Evolutionary conservation across 2,888 invertebrate species (phyloP).

Genomic region (Synergus japonicus): DNA sequence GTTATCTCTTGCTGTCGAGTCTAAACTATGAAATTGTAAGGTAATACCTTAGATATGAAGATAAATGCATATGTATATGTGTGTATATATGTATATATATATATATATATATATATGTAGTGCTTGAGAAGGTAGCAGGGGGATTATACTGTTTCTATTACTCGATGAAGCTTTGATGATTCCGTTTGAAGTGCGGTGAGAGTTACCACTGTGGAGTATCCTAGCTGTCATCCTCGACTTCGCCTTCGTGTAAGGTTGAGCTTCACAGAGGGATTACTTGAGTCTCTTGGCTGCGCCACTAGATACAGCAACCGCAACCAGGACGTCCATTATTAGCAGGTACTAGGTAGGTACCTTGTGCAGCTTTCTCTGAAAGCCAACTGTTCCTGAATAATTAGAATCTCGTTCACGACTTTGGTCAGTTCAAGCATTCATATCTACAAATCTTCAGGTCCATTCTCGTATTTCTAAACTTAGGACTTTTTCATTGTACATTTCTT

Average conservation of each 20-base stretch:
- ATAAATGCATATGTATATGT: neutral
- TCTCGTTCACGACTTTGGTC: conserved; percentile 28
- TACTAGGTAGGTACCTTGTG: conserved; percentile 59
- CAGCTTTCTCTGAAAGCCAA: conserved; percentile 23
- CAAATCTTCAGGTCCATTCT: neutral
- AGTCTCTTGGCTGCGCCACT: conserved; percentile 67
- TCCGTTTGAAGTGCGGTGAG: conserved; percentile 71
- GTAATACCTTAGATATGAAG: neutral
- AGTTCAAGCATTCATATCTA: conserved; percentile 9
- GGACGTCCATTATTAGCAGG: conserved; percentile 74
- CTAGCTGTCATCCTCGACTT: conserved; percentile 70
- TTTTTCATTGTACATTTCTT: neutral
- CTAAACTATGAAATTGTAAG: conserved; percentile 11
- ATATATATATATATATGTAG: conserved; percentile 47
- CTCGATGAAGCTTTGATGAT: conserved; percentile 75
- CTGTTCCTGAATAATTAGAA: conserved; percentile 39
- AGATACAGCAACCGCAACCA: conserved; percentile 72
- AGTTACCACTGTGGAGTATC: conserved; percentile 58
- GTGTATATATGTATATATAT: conserved; percentile 44
- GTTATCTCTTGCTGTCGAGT: neutral
- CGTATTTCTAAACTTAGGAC: neutral
- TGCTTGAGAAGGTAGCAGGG: conserved; percentile 62
- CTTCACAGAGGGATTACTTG: conserved; percentile 73
- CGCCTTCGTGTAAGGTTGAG: conserved; percentile 63
- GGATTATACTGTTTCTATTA: conserved; percentile 68